Conservation (phyloP, 2,888 invertebrate genomes). For the Caenorhabditis wallacei region DNA sequence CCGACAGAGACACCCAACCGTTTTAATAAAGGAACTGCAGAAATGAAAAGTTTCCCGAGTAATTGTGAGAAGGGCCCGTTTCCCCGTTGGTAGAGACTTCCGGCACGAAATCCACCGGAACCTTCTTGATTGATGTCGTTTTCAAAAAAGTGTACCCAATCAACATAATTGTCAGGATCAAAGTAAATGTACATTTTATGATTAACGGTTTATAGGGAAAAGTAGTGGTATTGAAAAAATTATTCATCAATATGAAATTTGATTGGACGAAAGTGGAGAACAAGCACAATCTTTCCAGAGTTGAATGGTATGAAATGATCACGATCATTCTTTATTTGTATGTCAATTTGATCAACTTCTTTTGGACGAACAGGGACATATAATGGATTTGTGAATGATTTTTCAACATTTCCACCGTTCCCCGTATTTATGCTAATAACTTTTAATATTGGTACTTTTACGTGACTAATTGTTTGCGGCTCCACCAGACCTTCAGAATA, state of each 20-base stretch:
- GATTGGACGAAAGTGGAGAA: constrained; percentile 34
- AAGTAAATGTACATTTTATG: neutral
- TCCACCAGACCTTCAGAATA: constrained; percentile 22
- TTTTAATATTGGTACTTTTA: constrained; percentile 26
- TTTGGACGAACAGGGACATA: constrained; percentile 15
- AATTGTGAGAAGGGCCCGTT: constrained; percentile 33
- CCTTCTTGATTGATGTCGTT: neutral
- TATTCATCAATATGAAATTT: constrained; percentile 25
- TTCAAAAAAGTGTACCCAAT: constrained; percentile 10
- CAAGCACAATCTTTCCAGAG: constrained; percentile 33
- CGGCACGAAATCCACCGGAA: constrained; percentile 31
- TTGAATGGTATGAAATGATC: constrained; percentile 39
- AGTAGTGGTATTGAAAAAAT: neutral
- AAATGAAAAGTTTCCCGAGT: constrained; percentile 31
- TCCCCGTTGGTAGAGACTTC: constrained; percentile 28
- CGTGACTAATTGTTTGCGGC: constrained; percentile 21
- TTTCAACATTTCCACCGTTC: constrained; percentile 10
- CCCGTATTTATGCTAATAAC: neutral
- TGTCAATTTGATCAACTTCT: neutral
- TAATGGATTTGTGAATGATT: constrained; percentile 5
- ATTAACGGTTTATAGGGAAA: too few relatives aligned
- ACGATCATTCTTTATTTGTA: constrained; percentile 28
- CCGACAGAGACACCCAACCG: constrained; percentile 25
- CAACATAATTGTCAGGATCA: constrained; percentile 18
- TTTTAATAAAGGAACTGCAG: constrained; percentile 27